Percentiles rank a stretch among this genome's conserved stretches.
Conservation (phyloP, 2,888 invertebrate genomes). For the Synanthedon vespiformis region DNA sequence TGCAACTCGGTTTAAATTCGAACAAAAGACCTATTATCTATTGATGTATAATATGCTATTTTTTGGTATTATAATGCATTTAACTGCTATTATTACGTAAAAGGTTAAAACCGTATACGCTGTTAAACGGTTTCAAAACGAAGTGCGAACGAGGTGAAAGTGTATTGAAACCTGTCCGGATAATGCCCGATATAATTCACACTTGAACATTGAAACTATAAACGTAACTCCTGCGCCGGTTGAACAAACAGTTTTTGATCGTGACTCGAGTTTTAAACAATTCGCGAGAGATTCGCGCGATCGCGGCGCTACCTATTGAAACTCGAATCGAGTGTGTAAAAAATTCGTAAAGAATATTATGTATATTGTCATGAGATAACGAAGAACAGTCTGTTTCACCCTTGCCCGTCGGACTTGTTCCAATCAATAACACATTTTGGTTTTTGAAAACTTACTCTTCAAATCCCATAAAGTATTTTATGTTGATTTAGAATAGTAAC, state of each 20-base stretch:
- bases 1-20: no score
- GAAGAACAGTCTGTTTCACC: no score
- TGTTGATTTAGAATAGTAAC: no score
- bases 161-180: constrained; percentile 3
- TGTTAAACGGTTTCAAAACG: not conserved
- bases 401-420: no score
- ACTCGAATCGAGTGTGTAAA: constrained; percentile 4
- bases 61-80: not conserved
- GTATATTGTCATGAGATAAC: no score
- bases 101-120: not conserved
- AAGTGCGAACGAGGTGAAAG: constrained; percentile 7
- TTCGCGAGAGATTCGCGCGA: constrained; percentile 9
- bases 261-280: constrained; percentile 20
- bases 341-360: no score
- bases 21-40: no score
- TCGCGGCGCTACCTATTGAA: constrained; percentile 6
- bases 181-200: constrained; percentile 8
- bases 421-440: no score
- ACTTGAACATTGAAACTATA: constrained; percentile 8
- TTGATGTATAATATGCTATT: no score
- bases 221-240: constrained; percentile 5
- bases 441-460: no score
- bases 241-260: constrained; percentile 14
- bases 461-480: no score
- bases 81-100: not conserved